Evolutionary conservation across 1,140 invertebrate species (phyloP).

Genomic region (Laodelphax striatellus): DNA sequence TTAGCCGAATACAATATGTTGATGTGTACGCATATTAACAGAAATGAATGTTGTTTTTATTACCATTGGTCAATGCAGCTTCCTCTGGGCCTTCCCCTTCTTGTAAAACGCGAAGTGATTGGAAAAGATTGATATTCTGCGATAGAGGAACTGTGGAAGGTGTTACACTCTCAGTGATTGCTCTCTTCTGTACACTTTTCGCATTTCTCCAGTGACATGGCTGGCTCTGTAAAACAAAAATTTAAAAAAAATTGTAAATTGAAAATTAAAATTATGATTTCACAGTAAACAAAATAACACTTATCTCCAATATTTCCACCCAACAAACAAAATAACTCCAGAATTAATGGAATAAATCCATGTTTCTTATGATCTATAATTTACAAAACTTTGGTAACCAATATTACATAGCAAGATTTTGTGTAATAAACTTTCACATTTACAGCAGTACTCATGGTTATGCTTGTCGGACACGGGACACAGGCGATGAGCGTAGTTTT

Average conservation of each 20-base stretch:
- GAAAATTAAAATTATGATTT: too few species aligned
- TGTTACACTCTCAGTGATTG: slow-evolving; percentile 31
- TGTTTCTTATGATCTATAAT: too few species aligned
- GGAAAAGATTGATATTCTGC: slow-evolving; percentile 81
- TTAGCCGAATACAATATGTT: neutral
- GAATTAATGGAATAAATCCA: too few species aligned
- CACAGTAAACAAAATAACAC: too few species aligned
- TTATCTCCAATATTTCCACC: too few species aligned
- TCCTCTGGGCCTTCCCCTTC: slow-evolving; percentile 67
- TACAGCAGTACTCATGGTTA: too few species aligned
- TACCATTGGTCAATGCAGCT: slow-evolving; percentile 31
- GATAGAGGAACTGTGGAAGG: slow-evolving; percentile 40
- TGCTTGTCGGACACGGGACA: too few species aligned
- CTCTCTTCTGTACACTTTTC: slow-evolving; percentile 59
- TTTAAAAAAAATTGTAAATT: neutral
- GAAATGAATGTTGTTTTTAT: neutral
- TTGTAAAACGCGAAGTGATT: slow-evolving; percentile 73
- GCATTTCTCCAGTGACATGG: slow-evolving; percentile 86
- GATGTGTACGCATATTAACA: neutral
- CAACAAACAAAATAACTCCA: too few species aligned
- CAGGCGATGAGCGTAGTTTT: too few species aligned
- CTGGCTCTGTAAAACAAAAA: slow-evolving; percentile 53
- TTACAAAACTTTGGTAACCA: too few species aligned
- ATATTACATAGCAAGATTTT: too few species aligned
- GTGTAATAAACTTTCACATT: too few species aligned